Conservation (phyloP, 2,113 vertebrate genomes). For the Mesocricetus auratus region DNA sequence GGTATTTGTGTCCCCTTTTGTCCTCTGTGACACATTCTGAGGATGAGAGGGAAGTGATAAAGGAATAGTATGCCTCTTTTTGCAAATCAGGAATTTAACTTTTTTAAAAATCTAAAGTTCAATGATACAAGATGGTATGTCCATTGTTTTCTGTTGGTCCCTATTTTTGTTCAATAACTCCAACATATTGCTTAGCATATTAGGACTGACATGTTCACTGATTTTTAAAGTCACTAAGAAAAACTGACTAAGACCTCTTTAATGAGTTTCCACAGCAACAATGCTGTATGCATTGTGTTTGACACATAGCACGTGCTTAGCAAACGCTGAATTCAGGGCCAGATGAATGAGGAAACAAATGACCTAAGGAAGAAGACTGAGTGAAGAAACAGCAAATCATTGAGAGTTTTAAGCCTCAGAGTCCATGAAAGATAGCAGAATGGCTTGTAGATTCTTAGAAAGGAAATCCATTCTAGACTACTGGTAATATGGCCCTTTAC, state of each 20-base stretch:
- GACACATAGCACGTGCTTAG: background rate
- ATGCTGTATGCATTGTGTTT: background rate
- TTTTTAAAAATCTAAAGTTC: background rate
- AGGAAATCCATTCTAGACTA: conserved; percentile 5
- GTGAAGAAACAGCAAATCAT: background rate
- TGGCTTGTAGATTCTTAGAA: background rate
- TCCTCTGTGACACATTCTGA: background rate
- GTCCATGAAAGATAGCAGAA: conserved; percentile 35
- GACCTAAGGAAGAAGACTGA: background rate
- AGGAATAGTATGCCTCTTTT: background rate
- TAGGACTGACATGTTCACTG: background rate
- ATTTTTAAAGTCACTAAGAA: background rate
- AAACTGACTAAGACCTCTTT: background rate
- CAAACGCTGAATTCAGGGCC: background rate
- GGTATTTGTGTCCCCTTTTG: background rate
- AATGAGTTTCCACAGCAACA: background rate
- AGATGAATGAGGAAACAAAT: background rate
- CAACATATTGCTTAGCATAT: background rate
- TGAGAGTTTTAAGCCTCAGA: background rate
- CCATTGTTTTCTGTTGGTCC: background rate
- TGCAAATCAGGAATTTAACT: background rate
- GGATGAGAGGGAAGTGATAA: background rate
- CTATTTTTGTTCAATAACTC: background rate
- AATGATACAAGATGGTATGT: background rate
- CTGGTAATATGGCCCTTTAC: conserved; percentile 28